Conservation (phyloP, 2,113 vertebrate genomes). For the Columba janthina region DNA sequence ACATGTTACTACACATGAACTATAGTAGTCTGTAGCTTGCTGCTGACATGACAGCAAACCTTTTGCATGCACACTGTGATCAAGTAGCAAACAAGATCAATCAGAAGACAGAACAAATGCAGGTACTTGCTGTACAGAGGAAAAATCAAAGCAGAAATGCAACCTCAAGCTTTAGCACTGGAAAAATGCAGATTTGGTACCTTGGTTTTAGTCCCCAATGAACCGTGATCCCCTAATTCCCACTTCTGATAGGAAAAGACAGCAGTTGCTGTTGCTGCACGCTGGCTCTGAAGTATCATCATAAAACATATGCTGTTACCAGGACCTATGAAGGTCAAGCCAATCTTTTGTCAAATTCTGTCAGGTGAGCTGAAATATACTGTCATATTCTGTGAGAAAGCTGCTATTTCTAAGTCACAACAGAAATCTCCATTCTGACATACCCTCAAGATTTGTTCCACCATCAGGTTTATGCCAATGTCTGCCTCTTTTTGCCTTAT, state of each 20-base stretch:
- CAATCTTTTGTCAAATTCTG: neutral
- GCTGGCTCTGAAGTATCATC: rapidly evolving
- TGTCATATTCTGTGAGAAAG: neutral
- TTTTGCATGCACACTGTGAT: neutral
- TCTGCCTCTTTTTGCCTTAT: neutral
- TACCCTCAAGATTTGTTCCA: neutral
- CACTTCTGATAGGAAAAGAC: neutral
- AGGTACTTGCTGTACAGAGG: too few species aligned
- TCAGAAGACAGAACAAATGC: neutral
- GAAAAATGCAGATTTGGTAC: neutral
- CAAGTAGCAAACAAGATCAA: neutral
- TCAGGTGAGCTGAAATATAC: neutral
- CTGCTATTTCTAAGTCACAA: neutral
- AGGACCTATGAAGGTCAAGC: neutral
- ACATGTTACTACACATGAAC: neutral
- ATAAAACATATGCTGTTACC: rapidly evolving
- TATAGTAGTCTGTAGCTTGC: neutral
- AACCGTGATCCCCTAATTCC: neutral
- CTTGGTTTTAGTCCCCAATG: neutral
- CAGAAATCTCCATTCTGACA: neutral
- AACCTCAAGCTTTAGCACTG: neutral
- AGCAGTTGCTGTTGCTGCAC: neutral
- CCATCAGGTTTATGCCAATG: neutral
- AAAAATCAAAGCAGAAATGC: neutral
- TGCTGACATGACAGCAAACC: rapidly evolving